phyloP scores from a whole-genome alignment of 2,113 vertebrate genomes.

The Austrofundulus limnaeus region DNA sequence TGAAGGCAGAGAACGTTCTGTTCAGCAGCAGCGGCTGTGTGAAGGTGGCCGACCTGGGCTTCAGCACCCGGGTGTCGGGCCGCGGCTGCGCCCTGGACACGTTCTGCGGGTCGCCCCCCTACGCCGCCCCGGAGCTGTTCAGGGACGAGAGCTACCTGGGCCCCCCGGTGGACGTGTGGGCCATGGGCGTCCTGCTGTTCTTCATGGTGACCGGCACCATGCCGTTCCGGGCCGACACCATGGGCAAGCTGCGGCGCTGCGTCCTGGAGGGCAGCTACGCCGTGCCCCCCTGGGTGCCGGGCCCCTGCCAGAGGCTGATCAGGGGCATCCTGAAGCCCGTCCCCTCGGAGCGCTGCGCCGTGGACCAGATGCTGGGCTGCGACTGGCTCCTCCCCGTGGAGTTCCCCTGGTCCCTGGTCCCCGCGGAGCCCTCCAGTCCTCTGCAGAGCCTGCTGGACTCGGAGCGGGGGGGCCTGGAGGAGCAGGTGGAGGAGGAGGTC shows the following conservation, averaged over 20 bases:
- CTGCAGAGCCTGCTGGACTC: slow-evolving; percentile 69
- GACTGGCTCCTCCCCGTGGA: slow-evolving; percentile 91
- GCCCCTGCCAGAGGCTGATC: slow-evolving; percentile 88
- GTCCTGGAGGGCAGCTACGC: slow-evolving; percentile 83
- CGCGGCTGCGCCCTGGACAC: slow-evolving; percentile 85
- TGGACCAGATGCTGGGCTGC: slow-evolving; percentile 87
- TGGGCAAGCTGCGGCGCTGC: slow-evolving; percentile 87
- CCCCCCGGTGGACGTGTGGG: slow-evolving; percentile 90
- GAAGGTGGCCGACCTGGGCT: slow-evolving; percentile 95
- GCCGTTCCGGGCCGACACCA: slow-evolving; percentile 93
- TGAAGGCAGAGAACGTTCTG: slow-evolving; percentile 96
- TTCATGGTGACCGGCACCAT: slow-evolving; percentile 89
- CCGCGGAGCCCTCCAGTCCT: slow-evolving; percentile 74
- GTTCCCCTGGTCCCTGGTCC: slow-evolving; percentile 79
- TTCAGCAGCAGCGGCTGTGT: slow-evolving; percentile 83
- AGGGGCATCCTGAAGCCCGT: slow-evolving; percentile 82
- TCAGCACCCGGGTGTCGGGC: slow-evolving; percentile 86
- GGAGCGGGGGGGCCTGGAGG: slow-evolving; percentile 71
- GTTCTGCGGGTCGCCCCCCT: slow-evolving; percentile 94
- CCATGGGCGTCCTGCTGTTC: slow-evolving; percentile 91
- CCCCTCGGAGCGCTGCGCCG: slow-evolving; percentile 79
- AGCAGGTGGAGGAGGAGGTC: slow-evolving; percentile 82
- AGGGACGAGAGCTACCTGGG: slow-evolving; percentile 87
- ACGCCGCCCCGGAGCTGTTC: slow-evolving; percentile 93
- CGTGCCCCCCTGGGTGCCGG: slow-evolving; percentile 83